Percentiles rank a stretch among this genome's conserved stretches.
Conservation (phyloP, 2,797 vertebrate genomes). For the Momotus momota region DNA sequence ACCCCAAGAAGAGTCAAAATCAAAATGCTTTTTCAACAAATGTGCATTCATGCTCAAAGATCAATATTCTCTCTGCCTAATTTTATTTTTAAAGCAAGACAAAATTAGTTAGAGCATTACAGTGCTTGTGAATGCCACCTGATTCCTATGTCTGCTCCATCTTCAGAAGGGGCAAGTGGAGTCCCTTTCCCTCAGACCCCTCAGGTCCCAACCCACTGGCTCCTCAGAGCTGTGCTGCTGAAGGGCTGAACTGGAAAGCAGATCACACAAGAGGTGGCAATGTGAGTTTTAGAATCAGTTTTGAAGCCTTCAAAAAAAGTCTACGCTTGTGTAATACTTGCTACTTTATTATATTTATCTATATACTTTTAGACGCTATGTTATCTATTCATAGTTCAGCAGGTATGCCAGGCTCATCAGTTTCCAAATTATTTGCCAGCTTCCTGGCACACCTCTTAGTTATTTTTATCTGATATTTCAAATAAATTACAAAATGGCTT, state of each 20-base stretch:
- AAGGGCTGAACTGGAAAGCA: background rate
- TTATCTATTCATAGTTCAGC: slow-evolving; percentile 76
- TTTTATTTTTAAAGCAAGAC: background rate
- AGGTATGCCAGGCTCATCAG: slow-evolving; percentile 72
- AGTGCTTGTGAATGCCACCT: background rate
- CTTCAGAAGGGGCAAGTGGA: background rate
- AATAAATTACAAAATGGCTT: slow-evolving; percentile 78
- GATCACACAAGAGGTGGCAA: background rate
- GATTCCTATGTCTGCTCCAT: background rate
- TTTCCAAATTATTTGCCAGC: slow-evolving; percentile 76
- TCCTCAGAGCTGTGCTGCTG: background rate
- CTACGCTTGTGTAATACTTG: background rate
- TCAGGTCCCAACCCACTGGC: background rate
- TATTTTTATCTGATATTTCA: slow-evolving; percentile 80
- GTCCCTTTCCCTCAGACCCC: background rate
- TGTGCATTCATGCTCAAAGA: background rate
- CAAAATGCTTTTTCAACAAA: background rate
- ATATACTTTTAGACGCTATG: slow-evolving; percentile 45
- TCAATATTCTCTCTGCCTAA: background rate
- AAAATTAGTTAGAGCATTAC: background rate
- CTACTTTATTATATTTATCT: slow-evolving; percentile 57
- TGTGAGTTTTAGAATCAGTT: background rate
- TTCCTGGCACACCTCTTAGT: slow-evolving; percentile 77
- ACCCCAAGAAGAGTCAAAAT: background rate
- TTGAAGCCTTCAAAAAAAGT: background rate